A percentile compares a stretch with the other conserved stretches of the same genome.
Evolutionary conservation across 2,888 invertebrate species (phyloP).

Genomic region (Prosopocoilus inquinatus): DNA sequence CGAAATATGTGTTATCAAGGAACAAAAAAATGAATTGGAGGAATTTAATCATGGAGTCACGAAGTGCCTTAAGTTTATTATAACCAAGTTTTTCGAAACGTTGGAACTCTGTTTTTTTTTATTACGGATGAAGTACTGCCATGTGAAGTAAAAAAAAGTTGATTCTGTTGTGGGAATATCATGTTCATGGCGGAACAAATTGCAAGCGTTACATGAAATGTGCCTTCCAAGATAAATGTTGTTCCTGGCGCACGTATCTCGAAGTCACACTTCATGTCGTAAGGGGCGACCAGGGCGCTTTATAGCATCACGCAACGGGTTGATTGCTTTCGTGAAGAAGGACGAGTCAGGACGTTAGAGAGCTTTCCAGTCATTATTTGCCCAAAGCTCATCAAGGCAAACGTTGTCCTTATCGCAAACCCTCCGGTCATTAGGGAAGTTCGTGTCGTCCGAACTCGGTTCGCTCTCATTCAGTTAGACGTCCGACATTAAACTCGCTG

Average conservation of each 20-base stretch:
- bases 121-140: too few species aligned
- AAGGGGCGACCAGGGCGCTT: conserved; percentile 33
- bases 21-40: too few species aligned
- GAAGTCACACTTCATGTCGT: conserved; percentile 29
- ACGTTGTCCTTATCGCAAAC: conserved; percentile 35
- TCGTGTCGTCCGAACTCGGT: conserved; percentile 4
- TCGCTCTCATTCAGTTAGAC: background rate
- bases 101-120: too few species aligned
- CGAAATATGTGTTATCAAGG: too few species aligned
- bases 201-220: background rate
- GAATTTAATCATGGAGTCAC: too few species aligned
- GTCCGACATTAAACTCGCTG: background rate
- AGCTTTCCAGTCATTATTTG: conserved; percentile 46
- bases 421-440: conserved; percentile 23
- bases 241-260: conserved; percentile 22
- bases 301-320: conserved; percentile 51
- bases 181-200: too few species aligned
- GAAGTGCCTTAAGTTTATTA: too few species aligned
- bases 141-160: too few species aligned
- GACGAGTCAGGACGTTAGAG: conserved; percentile 36
- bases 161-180: too few species aligned
- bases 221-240: conserved; percentile 5
- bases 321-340: conserved; percentile 47
- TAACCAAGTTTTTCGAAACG: too few species aligned
- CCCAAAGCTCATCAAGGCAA: conserved; percentile 45